Base-by-base conservation (phyloP, 2,888 invertebrate genomes). In the Allacma fusca region DNA sequence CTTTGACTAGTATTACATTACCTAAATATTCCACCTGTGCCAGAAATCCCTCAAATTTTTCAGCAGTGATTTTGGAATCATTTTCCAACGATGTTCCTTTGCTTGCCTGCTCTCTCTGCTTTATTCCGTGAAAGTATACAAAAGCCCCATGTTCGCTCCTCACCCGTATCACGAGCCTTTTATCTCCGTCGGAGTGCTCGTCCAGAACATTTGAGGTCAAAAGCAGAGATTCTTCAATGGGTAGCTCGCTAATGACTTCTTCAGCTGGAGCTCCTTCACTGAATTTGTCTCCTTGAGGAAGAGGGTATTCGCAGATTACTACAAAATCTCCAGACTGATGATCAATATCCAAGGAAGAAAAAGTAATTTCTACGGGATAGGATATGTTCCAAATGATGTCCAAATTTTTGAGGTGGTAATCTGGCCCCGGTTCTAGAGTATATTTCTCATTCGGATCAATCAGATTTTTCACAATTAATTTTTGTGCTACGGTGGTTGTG, bases 381-480 rank as follows among this genome's bases (percentile, higher is more conserved):
- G 73, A 62, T 21, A 73, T 73, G 34, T 73, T 73, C 73, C 73
- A 73, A 62, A 73, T 73, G 0, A 62, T 24, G 29, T 73, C 73
- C 23, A 29, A 40, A 16, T 73, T 40, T 62, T 34, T 13, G 2
- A 12, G 12, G 2, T 26, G 62, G n/a, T 62, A 62, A 13, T 24
- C 62, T 24, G n/a, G n/a, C n/a, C n/a, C n/a, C n/a, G n/a, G n/a
- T n/a, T n/a, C n/a, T n/a, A n/a, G n/a, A n/a, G n/a, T n/a, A n/a
- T n/a, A n/a, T n/a, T n/a, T n/a, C n/a, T n/a, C 34, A 72, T 24
- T 9, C 2, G 19, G 9, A n/a, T 70, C 50, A 9, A 1, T 13
- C 43, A 73, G 34, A 62, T 59, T 28, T 19, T 12, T 21, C 21
- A 73, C 73, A 1, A 9, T 29, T 21, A 73, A 64, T 34, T 73